These are phyloP conservation scores for Chaenodraco wilsoni DNA, from an alignment of 2,797 vertebrate genomes.

Conservation along the genomic window DNA sequence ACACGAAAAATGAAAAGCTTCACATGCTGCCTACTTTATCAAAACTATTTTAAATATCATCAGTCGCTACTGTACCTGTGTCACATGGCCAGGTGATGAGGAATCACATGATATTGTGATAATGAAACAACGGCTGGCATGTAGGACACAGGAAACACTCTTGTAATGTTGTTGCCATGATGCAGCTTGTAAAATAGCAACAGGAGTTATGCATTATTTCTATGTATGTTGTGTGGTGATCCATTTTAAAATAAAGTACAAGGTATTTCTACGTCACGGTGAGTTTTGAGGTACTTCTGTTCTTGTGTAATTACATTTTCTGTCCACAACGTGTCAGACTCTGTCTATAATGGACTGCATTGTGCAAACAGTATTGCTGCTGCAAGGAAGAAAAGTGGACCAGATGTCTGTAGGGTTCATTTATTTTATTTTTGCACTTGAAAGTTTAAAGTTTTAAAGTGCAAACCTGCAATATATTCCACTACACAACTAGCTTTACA, in stretches of 20 bases:
- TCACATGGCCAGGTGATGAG: slow-evolving; percentile 13
- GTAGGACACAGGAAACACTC: background rate
- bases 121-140: slow-evolving; percentile 33
- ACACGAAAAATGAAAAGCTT: background rate
- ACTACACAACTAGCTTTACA: no score
- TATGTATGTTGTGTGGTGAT: slow-evolving; percentile 37
- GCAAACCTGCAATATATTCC: no score
- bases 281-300: background rate
- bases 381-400: no score
- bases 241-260: slow-evolving; percentile 58
- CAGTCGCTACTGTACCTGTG: background rate
- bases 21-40: background rate
- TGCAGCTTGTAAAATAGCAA: slow-evolving; percentile 25
- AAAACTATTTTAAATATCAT: background rate
- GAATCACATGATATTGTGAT: slow-evolving; percentile 36
- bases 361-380: no score
- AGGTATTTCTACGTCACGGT: slow-evolving; percentile 27
- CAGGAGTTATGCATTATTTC: slow-evolving; percentile 6
- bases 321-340: no score
- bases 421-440: no score
- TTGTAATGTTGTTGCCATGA: slow-evolving; percentile 2
- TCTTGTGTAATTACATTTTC: background rate
- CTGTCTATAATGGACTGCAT: no score
- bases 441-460: no score
- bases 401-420: no score